Conservation (phyloP, 2,888 invertebrate species). For the Aphidoletes aphidimyza region DNA sequence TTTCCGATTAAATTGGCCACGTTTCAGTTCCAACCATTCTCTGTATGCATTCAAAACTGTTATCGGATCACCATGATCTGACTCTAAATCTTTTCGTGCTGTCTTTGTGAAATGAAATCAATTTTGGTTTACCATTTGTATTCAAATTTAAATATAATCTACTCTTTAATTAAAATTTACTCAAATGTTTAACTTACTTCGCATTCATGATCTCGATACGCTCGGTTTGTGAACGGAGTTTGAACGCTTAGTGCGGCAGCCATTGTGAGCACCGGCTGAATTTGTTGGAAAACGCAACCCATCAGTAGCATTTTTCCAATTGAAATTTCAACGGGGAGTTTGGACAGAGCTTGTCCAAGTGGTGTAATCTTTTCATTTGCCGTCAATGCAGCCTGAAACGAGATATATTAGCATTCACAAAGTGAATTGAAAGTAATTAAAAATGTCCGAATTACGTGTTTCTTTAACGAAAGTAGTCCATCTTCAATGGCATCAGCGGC, state of each 20-base stretch:
- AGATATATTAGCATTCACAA: not conserved
- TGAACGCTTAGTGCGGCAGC: slow-evolving; percentile 94
- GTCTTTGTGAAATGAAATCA: slow-evolving; percentile 66
- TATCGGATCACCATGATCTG: slow-evolving; percentile 95
- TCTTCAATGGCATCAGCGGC: slow-evolving; percentile 84
- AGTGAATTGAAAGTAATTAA: slow-evolving; percentile 11
- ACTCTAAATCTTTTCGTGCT: slow-evolving; percentile 82
- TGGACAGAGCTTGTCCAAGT: slow-evolving; percentile 86
- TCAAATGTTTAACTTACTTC: slow-evolving; percentile 69
- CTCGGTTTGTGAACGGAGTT: slow-evolving; percentile 89
- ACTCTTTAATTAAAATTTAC: not conserved
- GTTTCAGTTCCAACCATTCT: slow-evolving; percentile 87
- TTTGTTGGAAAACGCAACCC: slow-evolving; percentile 88
- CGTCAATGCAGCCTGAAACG: slow-evolving; percentile 77
- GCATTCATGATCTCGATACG: slow-evolving; percentile 85
- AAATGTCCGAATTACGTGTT: slow-evolving; percentile 70
- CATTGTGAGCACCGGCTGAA: slow-evolving; percentile 87
- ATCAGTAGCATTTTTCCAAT: slow-evolving; percentile 96
- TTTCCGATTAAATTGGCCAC: slow-evolving; percentile 63
- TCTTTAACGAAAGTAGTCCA: slow-evolving; percentile 85
- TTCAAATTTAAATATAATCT: not conserved
- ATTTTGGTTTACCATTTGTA: not conserved
- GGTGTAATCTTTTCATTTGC: slow-evolving; percentile 84
- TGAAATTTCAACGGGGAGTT: slow-evolving; percentile 92
- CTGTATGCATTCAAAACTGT: slow-evolving; percentile 87